Base-by-base conservation (phyloP, 37 sponge, comb jelly and placozoan genomes). In the Axinella damicornis region DNA sequence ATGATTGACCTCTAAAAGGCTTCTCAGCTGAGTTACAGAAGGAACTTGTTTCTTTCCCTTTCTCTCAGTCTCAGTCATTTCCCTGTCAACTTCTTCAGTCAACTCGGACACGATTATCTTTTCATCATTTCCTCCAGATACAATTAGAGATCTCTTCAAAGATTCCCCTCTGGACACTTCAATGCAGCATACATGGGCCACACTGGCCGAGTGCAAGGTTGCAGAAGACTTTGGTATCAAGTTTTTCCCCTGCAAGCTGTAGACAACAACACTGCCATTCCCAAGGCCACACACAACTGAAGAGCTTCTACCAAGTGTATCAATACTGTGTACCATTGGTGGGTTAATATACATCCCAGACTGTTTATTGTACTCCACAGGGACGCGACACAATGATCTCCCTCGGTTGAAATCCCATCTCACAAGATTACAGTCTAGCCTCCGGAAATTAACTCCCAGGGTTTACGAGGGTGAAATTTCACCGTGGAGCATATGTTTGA, bases 101-200 rank as follows among this genome's bases (percentile, higher is more conserved):
- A 90, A 0, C 35, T 52, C 24, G 52, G 30, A 35, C 2, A 85
- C 28, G 56, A 78, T 53, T 5, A 92, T 61, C 27, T 61, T 87
- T 14, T 84, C 65, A 71, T 92, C 92, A 83, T 92, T 88, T 18
- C 92, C 92, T 14, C 84, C 92, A 2, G 92, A 92, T 31, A 92
- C 65, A 35, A 87, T 17, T 61, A 56, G 68, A 17, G 22, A 37
- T 35, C 53, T 69, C 22, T 0, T 31, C 20, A 0, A 37, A 5
- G 21, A 27, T 56, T 20, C 39, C 15, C 21, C 46, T 28, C 73
- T 2, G 1, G 20, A 11, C 18, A 41, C 33, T n/a, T 81, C 57
- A n/a, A 56, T 53, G 57, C 71, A 69, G 25, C 81, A 67, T 19
- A 70, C 60, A 69, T 58, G 36, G 5, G 77, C 59, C 19, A 76